Evolutionary conservation across 64 coral and sea anemone genomes (phyloP).

Genomic region (Porites australiensis): DNA sequence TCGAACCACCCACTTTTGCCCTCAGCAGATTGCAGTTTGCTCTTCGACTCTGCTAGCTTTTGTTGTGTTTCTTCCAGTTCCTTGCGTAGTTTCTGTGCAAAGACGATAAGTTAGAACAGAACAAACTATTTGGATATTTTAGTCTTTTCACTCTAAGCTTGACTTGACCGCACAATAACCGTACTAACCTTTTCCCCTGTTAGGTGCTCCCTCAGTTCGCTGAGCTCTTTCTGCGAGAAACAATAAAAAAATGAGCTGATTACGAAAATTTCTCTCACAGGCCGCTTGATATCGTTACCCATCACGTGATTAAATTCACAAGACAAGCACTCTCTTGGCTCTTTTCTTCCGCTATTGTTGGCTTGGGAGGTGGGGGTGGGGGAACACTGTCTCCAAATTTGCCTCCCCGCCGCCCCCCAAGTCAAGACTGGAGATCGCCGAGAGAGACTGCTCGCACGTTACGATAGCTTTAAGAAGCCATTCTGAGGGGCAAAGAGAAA

Average conservation of each 20-base stretch:
- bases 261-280: neutral
- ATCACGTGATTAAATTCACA: too few species aligned
- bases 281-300: too few species aligned
- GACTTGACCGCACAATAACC: neutral
- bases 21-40: conserved; percentile 83
- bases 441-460: too few species aligned
- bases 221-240: conserved; percentile 76
- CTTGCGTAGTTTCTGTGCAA: conserved; percentile 89
- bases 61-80: conserved; percentile 88
- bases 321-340: too few species aligned
- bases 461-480: too few species aligned
- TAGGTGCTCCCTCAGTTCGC: conserved; percentile 80
- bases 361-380: too few species aligned
- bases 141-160: neutral
- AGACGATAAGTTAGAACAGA: neutral
- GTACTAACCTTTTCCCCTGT: conserved; percentile 91
- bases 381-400: too few species aligned
- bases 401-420: too few species aligned
- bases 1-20: conserved; percentile 98
- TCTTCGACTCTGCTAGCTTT: conserved; percentile 69
- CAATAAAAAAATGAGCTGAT: neutral
- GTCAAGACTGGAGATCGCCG: too few species aligned
- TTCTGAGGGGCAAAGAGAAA: too few species aligned
- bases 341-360: too few species aligned
- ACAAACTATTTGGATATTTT: neutral